Evolutionary conservation across 2,113 vertebrate species (phyloP).

Genomic region (Chloebia gouldiae): DNA sequence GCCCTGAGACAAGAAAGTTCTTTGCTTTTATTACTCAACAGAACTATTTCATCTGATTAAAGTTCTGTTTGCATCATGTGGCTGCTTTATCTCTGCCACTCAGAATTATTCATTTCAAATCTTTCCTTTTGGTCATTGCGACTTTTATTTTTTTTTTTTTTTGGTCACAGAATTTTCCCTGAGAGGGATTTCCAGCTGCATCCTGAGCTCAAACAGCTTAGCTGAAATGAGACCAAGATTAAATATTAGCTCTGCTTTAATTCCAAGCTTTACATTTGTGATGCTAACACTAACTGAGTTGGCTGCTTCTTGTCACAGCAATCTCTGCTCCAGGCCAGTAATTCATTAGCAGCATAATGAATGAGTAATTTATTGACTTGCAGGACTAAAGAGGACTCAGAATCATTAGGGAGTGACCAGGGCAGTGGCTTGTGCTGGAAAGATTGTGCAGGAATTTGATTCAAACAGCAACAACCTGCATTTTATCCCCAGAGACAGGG

Average conservation of each 20-base stretch:
- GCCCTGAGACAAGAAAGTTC: constrained; percentile 4
- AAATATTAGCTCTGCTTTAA: neutral
- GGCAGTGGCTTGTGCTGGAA: neutral
- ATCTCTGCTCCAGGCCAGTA: neutral
- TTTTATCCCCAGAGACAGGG: neutral
- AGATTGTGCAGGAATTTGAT: neutral
- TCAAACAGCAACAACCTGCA: neutral
- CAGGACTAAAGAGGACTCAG: neutral
- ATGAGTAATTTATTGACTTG: neutral
- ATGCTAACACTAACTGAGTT: neutral
- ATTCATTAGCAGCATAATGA: neutral
- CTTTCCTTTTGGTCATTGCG: neutral
- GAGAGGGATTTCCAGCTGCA: neutral
- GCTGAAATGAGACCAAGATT: neutral
- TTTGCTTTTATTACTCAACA: neutral
- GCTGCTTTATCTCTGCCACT: neutral
- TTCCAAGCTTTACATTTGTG: neutral
- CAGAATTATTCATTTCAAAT: neutral
- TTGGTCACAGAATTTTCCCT: neutral
- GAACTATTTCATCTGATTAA: neutral
- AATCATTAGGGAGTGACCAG: neutral
- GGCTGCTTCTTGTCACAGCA: neutral
- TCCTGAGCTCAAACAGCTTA: neutral
- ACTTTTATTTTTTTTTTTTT: neutral
- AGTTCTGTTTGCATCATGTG: neutral